A percentile compares a stretch with the other conserved stretches of the same genome.
Evolutionary conservation across 1,140 invertebrate genomes (phyloP).

Genomic region (Aphidius gifuensis): DNA sequence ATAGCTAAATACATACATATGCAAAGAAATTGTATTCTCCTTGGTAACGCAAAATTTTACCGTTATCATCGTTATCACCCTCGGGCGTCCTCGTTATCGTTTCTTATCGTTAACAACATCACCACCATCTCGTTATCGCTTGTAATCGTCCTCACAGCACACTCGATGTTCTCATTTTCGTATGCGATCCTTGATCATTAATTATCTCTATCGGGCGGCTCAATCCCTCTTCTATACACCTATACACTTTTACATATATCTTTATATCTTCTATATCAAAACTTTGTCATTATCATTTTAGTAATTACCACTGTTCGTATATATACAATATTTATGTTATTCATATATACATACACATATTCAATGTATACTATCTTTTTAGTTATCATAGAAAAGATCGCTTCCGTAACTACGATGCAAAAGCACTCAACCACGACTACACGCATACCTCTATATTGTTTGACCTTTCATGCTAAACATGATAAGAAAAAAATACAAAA

Average conservation of each 20-base stretch:
- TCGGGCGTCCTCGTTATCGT: conserved; percentile 50
- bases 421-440: neutral
- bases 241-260: neutral
- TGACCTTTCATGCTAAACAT: neutral
- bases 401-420: conserved; percentile 13
- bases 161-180: conserved; percentile 46
- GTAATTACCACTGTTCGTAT: conserved; percentile 42
- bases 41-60: conserved; percentile 29
- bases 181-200: conserved; percentile 49
- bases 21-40: conserved; percentile 15
- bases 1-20: too few species aligned
- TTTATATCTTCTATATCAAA: conserved; percentile 10
- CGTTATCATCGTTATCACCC: conserved; percentile 49
- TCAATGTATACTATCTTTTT: conserved; percentile 46
- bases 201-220: conserved; percentile 48
- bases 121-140: conserved; percentile 47
- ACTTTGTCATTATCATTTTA: conserved; percentile 50
- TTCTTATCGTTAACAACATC: conserved; percentile 52
- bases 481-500: too few species aligned
- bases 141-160: conserved; percentile 42
- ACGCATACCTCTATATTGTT: conserved; percentile 7
- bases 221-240: conserved; percentile 34
- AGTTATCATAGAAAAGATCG: conserved; percentile 17
- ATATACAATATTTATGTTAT: neutral
- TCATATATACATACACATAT: conserved; percentile 29